Evolutionary conservation across 1,140 invertebrate genomes (phyloP).

Genomic region (Ceratosolen fusciceps): DNA sequence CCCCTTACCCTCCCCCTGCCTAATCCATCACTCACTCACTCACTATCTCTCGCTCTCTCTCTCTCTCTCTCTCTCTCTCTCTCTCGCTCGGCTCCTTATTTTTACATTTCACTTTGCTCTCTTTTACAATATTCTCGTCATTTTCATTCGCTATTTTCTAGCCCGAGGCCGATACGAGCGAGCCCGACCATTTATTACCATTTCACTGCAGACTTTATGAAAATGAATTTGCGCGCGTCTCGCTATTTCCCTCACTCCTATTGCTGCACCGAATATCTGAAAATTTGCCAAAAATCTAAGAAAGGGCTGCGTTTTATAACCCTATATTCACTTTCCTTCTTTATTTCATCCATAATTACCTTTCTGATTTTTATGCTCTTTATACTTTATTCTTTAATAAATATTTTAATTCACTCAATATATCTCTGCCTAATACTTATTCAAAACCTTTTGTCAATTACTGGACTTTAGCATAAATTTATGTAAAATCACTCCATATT

Average conservation of each 20-base stretch:
- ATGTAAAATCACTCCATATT: too few relatives aligned
- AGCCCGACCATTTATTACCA: not conserved
- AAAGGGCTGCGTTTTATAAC: slow-evolving; percentile 20
- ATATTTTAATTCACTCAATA: not conserved
- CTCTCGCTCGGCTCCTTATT: not conserved
- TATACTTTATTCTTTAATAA: not conserved
- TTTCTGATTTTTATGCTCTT: not conserved
- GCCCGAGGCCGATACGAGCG: not conserved
- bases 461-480: too few relatives aligned
- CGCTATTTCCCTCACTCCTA: not conserved
- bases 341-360: not conserved
- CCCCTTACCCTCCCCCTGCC: not conserved
- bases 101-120: not conserved
- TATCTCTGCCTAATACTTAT: too few relatives aligned
- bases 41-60: not conserved
- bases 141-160: not conserved
- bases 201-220: slow-evolving; percentile 28
- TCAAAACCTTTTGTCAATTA: too few relatives aligned
- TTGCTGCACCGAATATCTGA: slow-evolving; percentile 32
- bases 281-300: slow-evolving; percentile 6
- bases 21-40: not conserved
- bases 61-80: not conserved
- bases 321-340: not conserved
- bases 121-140: not conserved
- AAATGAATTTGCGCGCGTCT: slow-evolving; percentile 40